Conservation (phyloP, 2,797 vertebrate genomes). For the Petrocephalus schoutedeni region DNA sequence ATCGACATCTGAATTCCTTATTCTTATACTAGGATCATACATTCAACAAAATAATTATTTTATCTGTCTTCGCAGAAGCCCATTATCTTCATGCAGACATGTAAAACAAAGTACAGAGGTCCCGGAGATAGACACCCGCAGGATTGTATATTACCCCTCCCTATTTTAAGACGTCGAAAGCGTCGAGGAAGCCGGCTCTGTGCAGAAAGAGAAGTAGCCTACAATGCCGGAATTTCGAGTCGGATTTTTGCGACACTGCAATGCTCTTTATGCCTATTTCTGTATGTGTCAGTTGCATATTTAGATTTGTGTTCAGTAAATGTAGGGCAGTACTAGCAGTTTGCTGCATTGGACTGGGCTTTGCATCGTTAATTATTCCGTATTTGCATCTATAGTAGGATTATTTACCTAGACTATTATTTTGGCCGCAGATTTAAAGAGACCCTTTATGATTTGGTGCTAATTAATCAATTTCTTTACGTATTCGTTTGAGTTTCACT, state of each 20-base stretch:
- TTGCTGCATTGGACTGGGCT: background rate
- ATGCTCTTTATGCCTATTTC: background rate
- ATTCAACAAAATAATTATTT: background rate
- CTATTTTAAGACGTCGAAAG: conserved; percentile 12
- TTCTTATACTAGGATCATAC: background rate
- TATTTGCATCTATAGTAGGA: background rate
- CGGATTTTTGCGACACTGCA: background rate
- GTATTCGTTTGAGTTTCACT: background rate
- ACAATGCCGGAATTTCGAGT: background rate
- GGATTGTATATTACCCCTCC: background rate
- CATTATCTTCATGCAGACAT: conserved; percentile 2
- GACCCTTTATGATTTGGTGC: background rate
- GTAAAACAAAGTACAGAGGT: conserved; percentile 6
- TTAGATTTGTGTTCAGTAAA: background rate
- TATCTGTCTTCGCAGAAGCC: background rate
- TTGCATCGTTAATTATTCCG: background rate
- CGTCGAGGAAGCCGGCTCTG: background rate
- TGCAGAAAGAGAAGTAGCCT: background rate
- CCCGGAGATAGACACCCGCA: background rate
- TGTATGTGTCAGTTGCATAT: background rate
- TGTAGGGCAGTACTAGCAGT: background rate
- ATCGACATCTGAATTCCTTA: background rate
- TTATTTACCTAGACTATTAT: background rate
- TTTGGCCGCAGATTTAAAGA: background rate
- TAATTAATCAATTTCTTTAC: background rate